Conservation (phyloP, 2,797 vertebrate genomes). For the Platalea minor region DNA sequence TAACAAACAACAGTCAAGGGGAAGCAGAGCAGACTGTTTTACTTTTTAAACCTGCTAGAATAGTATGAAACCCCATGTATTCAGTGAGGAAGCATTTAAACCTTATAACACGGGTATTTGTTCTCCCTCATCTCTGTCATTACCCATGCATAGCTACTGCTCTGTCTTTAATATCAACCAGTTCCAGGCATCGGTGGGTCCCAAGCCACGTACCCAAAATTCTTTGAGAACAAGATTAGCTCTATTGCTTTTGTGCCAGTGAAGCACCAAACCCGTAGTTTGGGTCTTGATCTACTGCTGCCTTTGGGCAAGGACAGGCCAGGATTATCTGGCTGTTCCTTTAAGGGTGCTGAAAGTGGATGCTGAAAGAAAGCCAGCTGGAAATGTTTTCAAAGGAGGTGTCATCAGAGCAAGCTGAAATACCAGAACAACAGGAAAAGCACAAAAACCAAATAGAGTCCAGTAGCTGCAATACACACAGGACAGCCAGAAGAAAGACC, state of each 20-base stretch:
- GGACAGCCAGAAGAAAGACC: neutral
- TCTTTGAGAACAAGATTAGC: neutral
- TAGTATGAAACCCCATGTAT: neutral
- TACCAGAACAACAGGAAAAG: slow-evolving; percentile 44
- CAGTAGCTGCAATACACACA: neutral
- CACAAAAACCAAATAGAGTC: neutral
- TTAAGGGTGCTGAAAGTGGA: neutral
- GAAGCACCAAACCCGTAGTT: neutral
- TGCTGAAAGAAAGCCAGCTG: neutral
- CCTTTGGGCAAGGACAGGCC: neutral
- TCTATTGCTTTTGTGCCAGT: neutral
- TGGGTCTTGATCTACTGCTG: neutral
- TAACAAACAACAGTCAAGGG: neutral
- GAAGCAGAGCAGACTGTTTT: neutral
- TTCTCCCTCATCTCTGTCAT: neutral
- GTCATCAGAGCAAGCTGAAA: slow-evolving; percentile 8
- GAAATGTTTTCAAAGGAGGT: neutral
- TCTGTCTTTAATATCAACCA: neutral
- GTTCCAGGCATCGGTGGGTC: neutral
- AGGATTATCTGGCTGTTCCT: slow-evolving; percentile 3
- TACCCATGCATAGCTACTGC: neutral
- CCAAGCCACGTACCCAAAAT: neutral
- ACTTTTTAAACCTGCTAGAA: neutral
- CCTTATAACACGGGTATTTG: neutral
- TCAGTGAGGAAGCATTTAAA: neutral